Conservation (phyloP, 2,797 vertebrate species). For the Leuciscus waleckii region DNA sequence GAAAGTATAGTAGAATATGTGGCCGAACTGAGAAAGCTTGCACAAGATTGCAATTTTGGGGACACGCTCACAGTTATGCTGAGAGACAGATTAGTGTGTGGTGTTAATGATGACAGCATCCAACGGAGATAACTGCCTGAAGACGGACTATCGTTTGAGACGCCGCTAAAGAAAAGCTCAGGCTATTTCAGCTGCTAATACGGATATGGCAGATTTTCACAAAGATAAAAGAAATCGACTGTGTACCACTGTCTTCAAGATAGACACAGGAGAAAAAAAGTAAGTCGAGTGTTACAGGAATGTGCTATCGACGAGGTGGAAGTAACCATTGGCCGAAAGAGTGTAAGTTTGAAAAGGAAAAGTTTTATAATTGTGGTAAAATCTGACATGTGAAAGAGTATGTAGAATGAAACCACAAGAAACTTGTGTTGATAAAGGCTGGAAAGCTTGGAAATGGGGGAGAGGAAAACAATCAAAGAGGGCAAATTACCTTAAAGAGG, state of each 20-base stretch:
- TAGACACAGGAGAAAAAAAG: not conserved
- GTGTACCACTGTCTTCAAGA: not conserved
- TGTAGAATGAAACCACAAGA: not conserved
- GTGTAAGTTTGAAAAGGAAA: not conserved
- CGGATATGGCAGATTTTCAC: slow-evolving; percentile 15
- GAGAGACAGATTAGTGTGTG: slow-evolving; percentile 38
- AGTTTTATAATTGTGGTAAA: not conserved
- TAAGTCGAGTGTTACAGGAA: too few species aligned
- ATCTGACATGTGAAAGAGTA: not conserved
- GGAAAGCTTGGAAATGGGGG: not conserved
- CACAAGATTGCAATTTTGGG: slow-evolving; percentile 42
- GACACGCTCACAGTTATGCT: slow-evolving; percentile 5
- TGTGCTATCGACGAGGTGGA: not conserved
- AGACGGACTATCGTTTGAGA: slow-evolving; percentile 21
- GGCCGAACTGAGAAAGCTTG: slow-evolving; percentile 27
- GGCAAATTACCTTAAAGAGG: not conserved
- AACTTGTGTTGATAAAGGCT: not conserved
- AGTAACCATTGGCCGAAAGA: not conserved
- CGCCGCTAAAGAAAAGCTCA: not conserved
- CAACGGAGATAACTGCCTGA: slow-evolving; percentile 13
- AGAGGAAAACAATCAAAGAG: not conserved
- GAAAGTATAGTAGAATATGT: slow-evolving; percentile 31
- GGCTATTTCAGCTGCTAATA: slow-evolving; percentile 28
- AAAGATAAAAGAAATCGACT: not conserved
- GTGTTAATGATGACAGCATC: slow-evolving; percentile 41